Evolutionary conservation across 1,140 invertebrate species (phyloP), one percentile per base, ranked within the genome.

Genomic region (Homalodisca vitripennis): DNA sequence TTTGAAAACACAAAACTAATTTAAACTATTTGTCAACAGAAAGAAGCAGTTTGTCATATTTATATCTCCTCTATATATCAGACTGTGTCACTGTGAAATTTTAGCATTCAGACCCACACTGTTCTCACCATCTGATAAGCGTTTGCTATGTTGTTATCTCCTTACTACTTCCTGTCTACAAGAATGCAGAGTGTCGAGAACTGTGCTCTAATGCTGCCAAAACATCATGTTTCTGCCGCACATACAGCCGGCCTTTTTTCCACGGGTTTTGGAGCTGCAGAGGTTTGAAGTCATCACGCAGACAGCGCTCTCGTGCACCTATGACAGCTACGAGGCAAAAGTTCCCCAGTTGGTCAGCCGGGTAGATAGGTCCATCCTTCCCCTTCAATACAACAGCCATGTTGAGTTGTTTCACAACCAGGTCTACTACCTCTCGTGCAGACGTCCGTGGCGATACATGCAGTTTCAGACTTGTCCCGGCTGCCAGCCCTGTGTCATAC

Each of bases 241-340:
- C 93, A 79, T 95, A 98, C 30, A 98, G 82, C 22, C 93, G 84
- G 0, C 96, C 95, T 76, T 94, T 94, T 65, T 92, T 90, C 96
- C 96, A 98, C 0, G 95, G 95, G 80, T 95, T 95, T 77, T 98
- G 94, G 27, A 98, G 80, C 73, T 95, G 90, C 1, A 98, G 81
- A 0, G 94, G 93, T 74, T 92, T 91, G 77, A 97, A 98, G 78
- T 98, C 95, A 74, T 98, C 95, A 13, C 94, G 83, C 0, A 98
- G 82, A 77, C 95, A 96, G 55, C 94, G 82, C 77, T 98, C 95
- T 12, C 95, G 80, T 0, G 94, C 92, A 1, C 95, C 95, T 55
- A 98, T 95, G 17, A 97, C 94, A 0, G 94, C 94, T 0, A 98
- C 95, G 20, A 98, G 82, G 78, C 95, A 98, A 78, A 97, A 98